Conservation (phyloP, 2,113 vertebrate genomes). For the Cyprinodon variegatus region DNA sequence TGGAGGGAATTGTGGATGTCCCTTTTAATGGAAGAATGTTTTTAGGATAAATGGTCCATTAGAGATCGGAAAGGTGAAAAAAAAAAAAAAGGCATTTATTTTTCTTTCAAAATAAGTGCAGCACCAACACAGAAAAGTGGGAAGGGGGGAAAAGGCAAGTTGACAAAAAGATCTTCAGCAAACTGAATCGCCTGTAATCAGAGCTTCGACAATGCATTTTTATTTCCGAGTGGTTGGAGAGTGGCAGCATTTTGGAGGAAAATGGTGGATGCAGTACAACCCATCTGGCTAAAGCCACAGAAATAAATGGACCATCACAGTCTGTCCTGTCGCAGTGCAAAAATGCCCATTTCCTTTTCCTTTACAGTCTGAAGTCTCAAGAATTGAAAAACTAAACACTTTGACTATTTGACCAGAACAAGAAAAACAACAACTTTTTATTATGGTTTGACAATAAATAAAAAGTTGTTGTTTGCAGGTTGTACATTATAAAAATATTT, state of each 20-base stretch:
- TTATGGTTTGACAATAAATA: background rate
- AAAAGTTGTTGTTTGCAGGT: background rate
- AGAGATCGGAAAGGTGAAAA: slow-evolving; percentile 29
- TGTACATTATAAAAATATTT: background rate
- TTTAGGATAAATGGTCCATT: slow-evolving; percentile 25
- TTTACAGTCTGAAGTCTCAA: background rate
- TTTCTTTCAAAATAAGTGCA: slow-evolving; percentile 51
- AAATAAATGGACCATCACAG: background rate
- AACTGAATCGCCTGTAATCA: slow-evolving; percentile 36
- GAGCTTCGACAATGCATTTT: slow-evolving; percentile 22
- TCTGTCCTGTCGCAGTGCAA: too few species aligned
- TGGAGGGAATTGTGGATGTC: slow-evolving; percentile 23
- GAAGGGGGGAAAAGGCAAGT: background rate
- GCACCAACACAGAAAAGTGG: background rate
- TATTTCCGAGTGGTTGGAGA: slow-evolving; percentile 42
- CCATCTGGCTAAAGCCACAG: slow-evolving; percentile 42
- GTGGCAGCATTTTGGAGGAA: slow-evolving; percentile 22
- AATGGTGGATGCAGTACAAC: background rate
- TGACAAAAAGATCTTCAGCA: background rate
- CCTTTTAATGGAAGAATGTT: slow-evolving; percentile 31
- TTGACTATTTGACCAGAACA: too few species aligned
- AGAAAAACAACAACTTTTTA: background rate
- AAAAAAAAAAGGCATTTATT: slow-evolving; percentile 16
- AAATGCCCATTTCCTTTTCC: background rate
- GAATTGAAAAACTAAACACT: too few species aligned